Conservation (phyloP, 2,113 vertebrate genomes). For the Cochlearius cochlearius region DNA sequence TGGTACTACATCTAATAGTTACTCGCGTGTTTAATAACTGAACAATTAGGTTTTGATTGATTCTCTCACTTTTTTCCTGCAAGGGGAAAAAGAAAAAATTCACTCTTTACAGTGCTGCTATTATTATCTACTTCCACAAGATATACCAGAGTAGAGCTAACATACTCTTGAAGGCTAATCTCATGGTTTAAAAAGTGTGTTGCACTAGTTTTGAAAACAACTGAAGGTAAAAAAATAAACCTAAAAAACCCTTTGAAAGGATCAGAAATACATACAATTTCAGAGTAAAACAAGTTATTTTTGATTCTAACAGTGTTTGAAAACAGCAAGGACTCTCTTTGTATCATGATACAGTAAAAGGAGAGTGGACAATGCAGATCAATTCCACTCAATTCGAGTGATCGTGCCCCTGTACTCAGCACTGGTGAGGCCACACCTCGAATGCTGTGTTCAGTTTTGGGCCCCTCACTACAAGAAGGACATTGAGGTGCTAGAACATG, state of each 20-base stretch:
- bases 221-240: neutral
- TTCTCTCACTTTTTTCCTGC: neutral
- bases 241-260: neutral
- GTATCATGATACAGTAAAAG: neutral
- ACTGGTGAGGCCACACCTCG: accelerated
- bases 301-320: neutral
- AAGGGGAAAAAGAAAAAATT: neutral
- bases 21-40: neutral
- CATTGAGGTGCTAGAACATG: accelerated
- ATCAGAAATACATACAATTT: neutral
- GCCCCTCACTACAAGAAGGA: neutral
- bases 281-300: neutral
- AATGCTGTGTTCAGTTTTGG: neutral
- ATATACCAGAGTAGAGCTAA: neutral
- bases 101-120: neutral
- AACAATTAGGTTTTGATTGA: neutral
- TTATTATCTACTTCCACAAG: neutral
- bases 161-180: neutral
- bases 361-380: neutral
- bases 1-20: neutral
- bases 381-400: neutral
- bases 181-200: neutral
- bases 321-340: neutral
- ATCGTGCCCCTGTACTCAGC: accelerated
- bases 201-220: neutral